Conservation (phyloP, 2,797 vertebrate species). For the Tiaroga cobitis region DNA sequence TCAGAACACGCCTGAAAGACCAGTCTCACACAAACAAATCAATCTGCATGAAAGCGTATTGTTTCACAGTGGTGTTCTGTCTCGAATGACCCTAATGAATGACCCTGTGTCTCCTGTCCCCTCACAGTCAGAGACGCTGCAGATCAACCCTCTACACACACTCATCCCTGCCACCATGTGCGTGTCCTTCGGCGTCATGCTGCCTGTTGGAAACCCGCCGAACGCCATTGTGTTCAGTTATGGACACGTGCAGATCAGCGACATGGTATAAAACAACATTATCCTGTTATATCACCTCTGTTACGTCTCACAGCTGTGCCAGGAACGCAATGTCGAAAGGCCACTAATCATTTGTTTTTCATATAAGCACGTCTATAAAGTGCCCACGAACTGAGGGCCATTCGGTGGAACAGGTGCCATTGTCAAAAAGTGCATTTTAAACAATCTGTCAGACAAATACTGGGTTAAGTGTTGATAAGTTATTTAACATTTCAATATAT, state of each 20-base stretch:
- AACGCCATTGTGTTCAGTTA: conserved; percentile 99
- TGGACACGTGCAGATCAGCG: conserved; percentile 94
- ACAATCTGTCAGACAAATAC: not conserved
- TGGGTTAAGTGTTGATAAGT: not conserved
- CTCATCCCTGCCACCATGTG: conserved; percentile 98
- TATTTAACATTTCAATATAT: not conserved
- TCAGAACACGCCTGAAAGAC: conserved; percentile 67
- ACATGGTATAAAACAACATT: conserved; percentile 86
- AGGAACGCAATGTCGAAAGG: conserved; percentile 17
- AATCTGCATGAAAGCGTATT: not conserved
- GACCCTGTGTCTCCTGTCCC: not conserved
- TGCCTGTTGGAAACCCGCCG: conserved; percentile 97
- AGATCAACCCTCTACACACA: conserved; percentile 94
- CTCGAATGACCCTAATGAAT: not conserved
- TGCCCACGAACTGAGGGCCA: not conserved
- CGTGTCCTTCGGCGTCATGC: conserved; percentile 97
- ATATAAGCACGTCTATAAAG: not conserved
- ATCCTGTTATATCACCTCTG: conserved; percentile 21
- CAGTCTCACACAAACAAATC: not conserved
- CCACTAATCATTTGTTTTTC: conserved; percentile 26
- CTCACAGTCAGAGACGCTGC: conserved; percentile 90
- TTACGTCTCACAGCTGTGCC: conserved; percentile 1
- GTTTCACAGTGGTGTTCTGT: not conserved
- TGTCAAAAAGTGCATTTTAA: not conserved
- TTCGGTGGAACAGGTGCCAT: not conserved